Evolutionary conservation across 1,140 invertebrate genomes (phyloP).

Genomic region (Drosophila ananassae): DNA sequence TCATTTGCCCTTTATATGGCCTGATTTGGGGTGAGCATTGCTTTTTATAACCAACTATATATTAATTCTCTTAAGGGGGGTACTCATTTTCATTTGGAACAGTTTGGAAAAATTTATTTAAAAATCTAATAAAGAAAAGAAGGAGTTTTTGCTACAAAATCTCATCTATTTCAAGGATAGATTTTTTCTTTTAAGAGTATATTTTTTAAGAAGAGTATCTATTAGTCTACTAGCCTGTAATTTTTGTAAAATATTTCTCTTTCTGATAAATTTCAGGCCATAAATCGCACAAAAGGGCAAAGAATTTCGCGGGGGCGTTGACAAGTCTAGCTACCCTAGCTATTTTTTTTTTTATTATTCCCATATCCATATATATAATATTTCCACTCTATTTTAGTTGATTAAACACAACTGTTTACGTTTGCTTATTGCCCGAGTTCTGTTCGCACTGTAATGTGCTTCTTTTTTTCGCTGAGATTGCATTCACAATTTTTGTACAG

Average conservation of each 20-base stretch:
- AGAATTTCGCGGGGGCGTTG: conserved; percentile 43
- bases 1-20: conserved; percentile 63
- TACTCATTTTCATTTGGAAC: too few relatives aligned
- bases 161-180: too few relatives aligned
- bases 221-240: not conserved
- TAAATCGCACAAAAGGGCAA: conserved; percentile 25
- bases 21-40: conserved; percentile 58
- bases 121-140: too few relatives aligned
- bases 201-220: not conserved
- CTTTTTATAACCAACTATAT: not conserved
- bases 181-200: too few relatives aligned
- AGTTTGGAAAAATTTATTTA: too few relatives aligned
- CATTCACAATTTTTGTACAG: conserved; percentile 20
- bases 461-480: conserved; percentile 47
- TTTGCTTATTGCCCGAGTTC: conserved; percentile 16
- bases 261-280: conserved; percentile 36
- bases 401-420: conserved; percentile 73
- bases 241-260: conserved; percentile 21
- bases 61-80: not conserved
- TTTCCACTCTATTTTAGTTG: conserved; percentile 60
- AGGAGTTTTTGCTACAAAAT: too few relatives aligned
- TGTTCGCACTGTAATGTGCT: not conserved
- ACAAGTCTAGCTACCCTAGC: conserved; percentile 18
- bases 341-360: too few relatives aligned
- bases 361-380: not conserved